Base-by-base conservation (phyloP, 2,113 vertebrate genomes). In the Sphyrna mokarran region DNA sequence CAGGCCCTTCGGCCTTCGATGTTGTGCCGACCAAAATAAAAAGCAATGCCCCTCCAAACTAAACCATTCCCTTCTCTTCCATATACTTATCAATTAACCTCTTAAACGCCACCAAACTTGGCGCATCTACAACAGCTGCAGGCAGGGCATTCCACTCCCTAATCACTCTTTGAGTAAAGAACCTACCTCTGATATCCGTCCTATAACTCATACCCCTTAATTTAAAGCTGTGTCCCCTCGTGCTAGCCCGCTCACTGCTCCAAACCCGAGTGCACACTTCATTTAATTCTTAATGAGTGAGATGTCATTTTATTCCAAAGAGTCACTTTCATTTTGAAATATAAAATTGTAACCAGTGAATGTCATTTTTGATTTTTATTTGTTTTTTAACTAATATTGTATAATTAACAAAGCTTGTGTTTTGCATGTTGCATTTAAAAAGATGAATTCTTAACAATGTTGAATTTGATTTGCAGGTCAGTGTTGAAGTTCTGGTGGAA, bases 401-500 rank as follows among this genome's bases (percentile, higher is more conserved):
- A 33, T 48, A 33, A 43, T 72, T 95, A 33, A 48, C 54, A 26
- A 72, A 95, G 61, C 54, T 90, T 0, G 6, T 90, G 87, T 70
- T 70, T 72, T 95, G 68, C 33, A 18, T 54, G 9, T 72, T 95
- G 68, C 37, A 16, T 95, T 70, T 43, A 72, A 72, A 70, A 22
- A 29, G 66, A 3, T 70, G 20, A 48, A 80, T 16, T 14, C 48
- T 33, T 95, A 22, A 95, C 94, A 54, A 9, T 95, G 68, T 72
- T 26, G 13, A 48, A 29, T 95, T 95, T 95, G 23, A 95, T 95
- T 95, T 95, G 1, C 97, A 99, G 99, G 99, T 99, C 97, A 99
- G 98, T 96, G 99, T 99, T 96, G 99, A 99, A 97, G 99, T 99
- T 95, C 97, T 99, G 97, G 97, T 98, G 96, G 99, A 99, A 98